phyloP scores from a whole-genome alignment of 2,888 invertebrate genomes.

The Eumacrocentrus americanus region DNA sequence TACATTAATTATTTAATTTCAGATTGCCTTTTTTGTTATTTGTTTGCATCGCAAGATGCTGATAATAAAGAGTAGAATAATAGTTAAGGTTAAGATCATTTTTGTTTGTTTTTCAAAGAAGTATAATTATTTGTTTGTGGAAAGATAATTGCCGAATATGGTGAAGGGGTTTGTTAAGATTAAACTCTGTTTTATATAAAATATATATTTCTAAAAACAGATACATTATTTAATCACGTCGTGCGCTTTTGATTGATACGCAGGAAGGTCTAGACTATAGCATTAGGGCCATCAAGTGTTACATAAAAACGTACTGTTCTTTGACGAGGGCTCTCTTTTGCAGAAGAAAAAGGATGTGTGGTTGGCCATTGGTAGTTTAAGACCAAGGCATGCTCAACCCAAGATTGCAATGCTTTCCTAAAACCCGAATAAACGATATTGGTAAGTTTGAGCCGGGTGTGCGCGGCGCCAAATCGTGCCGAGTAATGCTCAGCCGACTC shows the following conservation, averaged over 20 bases:
- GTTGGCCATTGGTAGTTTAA: conserved; percentile 62
- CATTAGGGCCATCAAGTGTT: conserved; percentile 26
- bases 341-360: conserved; percentile 62
- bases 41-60: too few species aligned
- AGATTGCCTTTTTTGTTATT: conserved; percentile 42
- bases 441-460: conserved; percentile 59
- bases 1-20: too few species aligned
- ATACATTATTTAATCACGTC: too few species aligned
- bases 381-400: conserved; percentile 61
- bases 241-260: background rate
- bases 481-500: conserved; percentile 51
- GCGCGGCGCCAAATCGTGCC: conserved; percentile 42
- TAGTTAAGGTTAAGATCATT: too few species aligned
- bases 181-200: background rate
- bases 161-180: too few species aligned
- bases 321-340: conserved; percentile 61
- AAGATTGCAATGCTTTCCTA: conserved; percentile 61
- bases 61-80: too few species aligned
- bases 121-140: background rate
- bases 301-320: conserved; percentile 56
- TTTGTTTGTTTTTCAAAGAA: too few species aligned
- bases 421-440: conserved; percentile 58
- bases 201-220: too few species aligned
- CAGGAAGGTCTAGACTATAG: conserved; percentile 6
- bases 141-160: too few species aligned